Conservation (phyloP, 2,113 vertebrate species). For the Clarias gariepinus region DNA sequence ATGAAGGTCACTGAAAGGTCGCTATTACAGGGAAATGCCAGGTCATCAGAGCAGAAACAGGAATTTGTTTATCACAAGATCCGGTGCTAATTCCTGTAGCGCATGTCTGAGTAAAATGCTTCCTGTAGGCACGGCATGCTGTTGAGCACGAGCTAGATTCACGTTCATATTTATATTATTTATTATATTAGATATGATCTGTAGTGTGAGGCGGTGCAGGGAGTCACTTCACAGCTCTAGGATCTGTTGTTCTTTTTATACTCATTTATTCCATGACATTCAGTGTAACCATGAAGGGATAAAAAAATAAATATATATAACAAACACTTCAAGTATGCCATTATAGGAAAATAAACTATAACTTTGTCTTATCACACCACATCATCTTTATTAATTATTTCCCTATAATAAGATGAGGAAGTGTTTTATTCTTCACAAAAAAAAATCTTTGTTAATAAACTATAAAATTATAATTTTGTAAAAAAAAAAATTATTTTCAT, state of each 20-base stretch:
- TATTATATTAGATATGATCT: background rate
- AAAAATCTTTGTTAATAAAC: no score
- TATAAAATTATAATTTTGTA: no score
- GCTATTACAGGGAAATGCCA: background rate
- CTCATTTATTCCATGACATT: background rate
- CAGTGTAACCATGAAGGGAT: background rate
- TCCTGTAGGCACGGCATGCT: background rate
- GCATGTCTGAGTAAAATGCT: background rate
- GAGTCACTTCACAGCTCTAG: background rate
- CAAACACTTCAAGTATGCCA: no score
- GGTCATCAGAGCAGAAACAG: background rate
- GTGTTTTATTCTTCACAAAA: no score
- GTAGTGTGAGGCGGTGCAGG: no score
- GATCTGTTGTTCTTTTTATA: no score
- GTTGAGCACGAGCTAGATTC: background rate
- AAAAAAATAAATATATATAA: background rate
- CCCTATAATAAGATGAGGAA: no score
- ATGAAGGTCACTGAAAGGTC: conserved; percentile 52
- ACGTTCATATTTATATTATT: background rate
- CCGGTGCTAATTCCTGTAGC: background rate
- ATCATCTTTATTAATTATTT: no score
- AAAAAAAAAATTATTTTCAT: no score
- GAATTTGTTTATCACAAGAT: background rate
- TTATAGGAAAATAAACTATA: no score
- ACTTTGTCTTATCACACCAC: no score